Evolutionary conservation across 2,888 invertebrate genomes (phyloP).

Genomic region (Conops quadrifasciatus): DNA sequence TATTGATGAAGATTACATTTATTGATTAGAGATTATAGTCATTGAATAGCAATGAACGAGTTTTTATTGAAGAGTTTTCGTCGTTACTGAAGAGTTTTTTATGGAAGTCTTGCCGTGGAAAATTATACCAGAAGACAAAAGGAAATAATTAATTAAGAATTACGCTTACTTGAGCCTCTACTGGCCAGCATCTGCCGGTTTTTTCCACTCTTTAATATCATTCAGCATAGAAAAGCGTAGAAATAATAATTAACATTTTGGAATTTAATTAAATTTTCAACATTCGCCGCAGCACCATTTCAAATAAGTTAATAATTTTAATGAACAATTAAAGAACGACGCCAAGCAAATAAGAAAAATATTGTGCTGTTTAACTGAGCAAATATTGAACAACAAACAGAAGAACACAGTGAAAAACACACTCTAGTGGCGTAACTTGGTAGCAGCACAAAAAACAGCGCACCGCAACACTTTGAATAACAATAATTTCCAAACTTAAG

Average conservation of each 20-base stretch:
- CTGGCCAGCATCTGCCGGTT: not conserved
- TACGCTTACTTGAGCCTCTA: not conserved
- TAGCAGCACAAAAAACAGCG: not conserved
- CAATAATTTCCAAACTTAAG: not conserved
- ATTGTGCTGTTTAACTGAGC: constrained; percentile 7
- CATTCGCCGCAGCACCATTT: constrained; percentile 3
- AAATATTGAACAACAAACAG: constrained; percentile 18
- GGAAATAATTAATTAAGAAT: no score
- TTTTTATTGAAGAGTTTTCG: no score
- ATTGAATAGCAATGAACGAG: no score
- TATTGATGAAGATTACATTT: no score
- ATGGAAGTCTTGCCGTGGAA: no score
- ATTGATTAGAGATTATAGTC: no score
- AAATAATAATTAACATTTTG: not conserved
- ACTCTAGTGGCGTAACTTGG: not conserved
- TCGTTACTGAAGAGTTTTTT: no score
- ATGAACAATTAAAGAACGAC: not conserved
- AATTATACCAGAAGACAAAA: no score
- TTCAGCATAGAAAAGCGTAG: not conserved
- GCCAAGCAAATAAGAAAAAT: constrained; percentile 1
- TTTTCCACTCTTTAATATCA: not conserved
- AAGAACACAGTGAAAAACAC: constrained; percentile 11
- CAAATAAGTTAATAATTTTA: constrained; percentile 3
- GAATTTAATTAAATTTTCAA: constrained; percentile 19
- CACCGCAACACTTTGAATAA: not conserved